phyloP scores from a whole-genome alignment of 2,797 vertebrate species.

The Neoniphon sammara region DNA sequence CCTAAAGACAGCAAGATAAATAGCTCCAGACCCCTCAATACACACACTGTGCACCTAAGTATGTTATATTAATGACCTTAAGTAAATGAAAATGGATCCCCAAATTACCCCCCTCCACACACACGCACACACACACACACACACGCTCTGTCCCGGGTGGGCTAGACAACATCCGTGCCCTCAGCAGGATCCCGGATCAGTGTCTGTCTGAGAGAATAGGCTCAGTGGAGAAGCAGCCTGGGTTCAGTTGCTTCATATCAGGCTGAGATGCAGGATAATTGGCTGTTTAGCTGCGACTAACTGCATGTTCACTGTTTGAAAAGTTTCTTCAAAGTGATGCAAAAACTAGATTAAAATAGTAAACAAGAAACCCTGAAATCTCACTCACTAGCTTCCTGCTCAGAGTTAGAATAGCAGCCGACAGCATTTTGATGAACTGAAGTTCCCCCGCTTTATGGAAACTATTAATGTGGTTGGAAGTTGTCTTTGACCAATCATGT shows the following conservation, averaged over 20 bases:
- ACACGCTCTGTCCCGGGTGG: conserved; percentile 35
- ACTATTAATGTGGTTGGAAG: too few species aligned
- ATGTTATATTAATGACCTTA: too few species aligned
- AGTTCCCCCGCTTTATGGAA: too few species aligned
- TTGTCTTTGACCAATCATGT: too few species aligned
- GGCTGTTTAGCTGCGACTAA: not conserved
- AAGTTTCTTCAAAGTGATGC: not conserved
- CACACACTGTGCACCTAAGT: too few species aligned
- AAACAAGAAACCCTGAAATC: not conserved
- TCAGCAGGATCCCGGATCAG: conserved; percentile 48
- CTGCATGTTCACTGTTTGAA: not conserved
- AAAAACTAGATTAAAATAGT: not conserved
- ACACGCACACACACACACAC: conserved; percentile 18
- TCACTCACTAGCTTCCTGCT: not conserved
- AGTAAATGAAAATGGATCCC: too few species aligned
- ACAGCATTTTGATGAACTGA: too few species aligned
- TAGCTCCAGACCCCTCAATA: too few species aligned
- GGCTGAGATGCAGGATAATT: conserved; percentile 32
- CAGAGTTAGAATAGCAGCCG: too few species aligned
- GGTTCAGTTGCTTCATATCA: conserved; percentile 6
- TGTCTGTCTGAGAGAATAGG: conserved; percentile 51
- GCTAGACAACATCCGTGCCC: conserved; percentile 49
- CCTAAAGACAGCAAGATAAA: too few species aligned
- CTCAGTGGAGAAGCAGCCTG: conserved; percentile 37
- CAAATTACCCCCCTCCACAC: too few species aligned